Evolutionary conservation across 2,888 invertebrate genomes (phyloP), one percentile per base, ranked within the genome.

Genomic region (Leistus spinibarbis): DNA sequence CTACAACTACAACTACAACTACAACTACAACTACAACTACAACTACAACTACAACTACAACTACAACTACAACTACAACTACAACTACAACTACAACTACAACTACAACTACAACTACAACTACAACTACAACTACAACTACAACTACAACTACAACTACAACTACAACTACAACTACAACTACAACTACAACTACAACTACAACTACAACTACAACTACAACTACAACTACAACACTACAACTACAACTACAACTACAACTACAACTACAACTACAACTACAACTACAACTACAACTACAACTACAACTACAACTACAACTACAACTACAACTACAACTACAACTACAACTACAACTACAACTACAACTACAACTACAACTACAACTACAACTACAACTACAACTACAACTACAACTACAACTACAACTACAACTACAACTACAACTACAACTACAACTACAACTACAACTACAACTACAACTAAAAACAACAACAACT

Each of bases 401-500:
- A 27, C 27, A 27, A 27, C 27, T 4, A 27, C 27, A 27, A 27
- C 27, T 4, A 27, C 27, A 27, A 27, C 56, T 5, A 56, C 56
- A 56, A 56, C 56, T 5, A 56, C 56, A 56, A 56, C 56, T 9
- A 66, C 66, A 40, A 24, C 66, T 24, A 66, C 66, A 40, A 66
- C 66, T 9, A 24, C 66, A 66, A 66, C 66, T 9, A 66, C 66
- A 40, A 24, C 66, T 24, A 66, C 66, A 40, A 66, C 66, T 9
- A 24, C 66, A 66, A 66, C 66, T 9, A 66, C 66, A 40, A 24
- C 40, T 24, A 66, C 40, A 40, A 66, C 40, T 9, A 24, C 40
- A 66, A 66, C 40, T 24, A 68, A 70, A 67, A 27, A 70, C 71
- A 68, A 70, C 71, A 27, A 69, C 71, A 27, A 27, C 27, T 4